Conservation (phyloP, 1,140 invertebrate species). For the Rhynchophorus ferrugineus region DNA sequence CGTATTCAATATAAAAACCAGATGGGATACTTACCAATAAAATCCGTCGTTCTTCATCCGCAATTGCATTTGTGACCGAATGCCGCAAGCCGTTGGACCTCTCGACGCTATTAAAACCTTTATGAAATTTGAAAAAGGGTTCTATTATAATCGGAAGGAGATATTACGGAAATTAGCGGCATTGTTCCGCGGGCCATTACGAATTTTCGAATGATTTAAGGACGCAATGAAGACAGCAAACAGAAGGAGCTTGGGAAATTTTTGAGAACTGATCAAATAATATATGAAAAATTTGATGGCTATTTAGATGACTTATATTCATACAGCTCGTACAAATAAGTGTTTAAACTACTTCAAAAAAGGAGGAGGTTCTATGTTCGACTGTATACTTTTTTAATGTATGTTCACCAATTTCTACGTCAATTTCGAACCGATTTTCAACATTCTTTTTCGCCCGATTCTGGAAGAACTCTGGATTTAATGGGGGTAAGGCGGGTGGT, state of each 20-base stretch:
- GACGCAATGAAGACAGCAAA: slow-evolving; percentile 1
- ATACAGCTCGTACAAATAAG: too few species aligned
- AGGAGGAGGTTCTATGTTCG: too few species aligned
- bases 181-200: slow-evolving; percentile 16
- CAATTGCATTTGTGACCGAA: slow-evolving; percentile 19
- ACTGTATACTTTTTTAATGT: too few species aligned
- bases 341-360: too few species aligned
- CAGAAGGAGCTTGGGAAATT: slow-evolving; percentile 13
- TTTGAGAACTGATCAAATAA: slow-evolving; percentile 12
- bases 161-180: slow-evolving; percentile 19
- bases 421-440: too few species aligned
- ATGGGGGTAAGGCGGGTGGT: too few species aligned
- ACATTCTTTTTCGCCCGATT: too few species aligned
- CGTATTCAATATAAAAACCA: too few species aligned
- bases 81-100: slow-evolving; percentile 2
- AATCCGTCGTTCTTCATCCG: slow-evolving; percentile 14
- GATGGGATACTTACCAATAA: slow-evolving; percentile 16
- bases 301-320: neutral
- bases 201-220: slow-evolving; percentile 16
- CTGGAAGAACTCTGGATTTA: too few species aligned
- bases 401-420: too few species aligned
- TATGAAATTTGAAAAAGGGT: slow-evolving; percentile 22
- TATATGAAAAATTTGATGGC: slow-evolving; percentile 6
- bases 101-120: slow-evolving; percentile 21
- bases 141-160: slow-evolving; percentile 18